Percentiles rank a stretch among this genome's conserved stretches.
phyloP scores from a whole-genome alignment of 2,113 vertebrate genomes.

The Xerus inauris region DNA sequence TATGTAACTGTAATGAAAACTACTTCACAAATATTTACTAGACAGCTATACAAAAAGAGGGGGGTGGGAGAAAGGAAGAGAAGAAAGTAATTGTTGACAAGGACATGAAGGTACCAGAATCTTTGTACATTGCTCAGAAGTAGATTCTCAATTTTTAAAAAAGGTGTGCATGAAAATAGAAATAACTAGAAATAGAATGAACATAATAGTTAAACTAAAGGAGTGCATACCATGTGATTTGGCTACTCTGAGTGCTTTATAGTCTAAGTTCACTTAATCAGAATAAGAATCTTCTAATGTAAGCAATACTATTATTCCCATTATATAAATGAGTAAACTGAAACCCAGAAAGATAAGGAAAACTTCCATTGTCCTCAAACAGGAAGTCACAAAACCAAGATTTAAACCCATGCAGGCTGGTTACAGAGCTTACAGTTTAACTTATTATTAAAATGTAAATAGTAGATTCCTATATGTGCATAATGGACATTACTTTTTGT shows the following conservation, averaged over 20 bases:
- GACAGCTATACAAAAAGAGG: background rate
- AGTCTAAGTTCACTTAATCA: background rate
- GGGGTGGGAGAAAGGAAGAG: too few relatives aligned
- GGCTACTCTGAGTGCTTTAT: background rate
- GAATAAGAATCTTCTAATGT: background rate
- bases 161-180: background rate
- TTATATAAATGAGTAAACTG: background rate
- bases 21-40: background rate
- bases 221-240: background rate
- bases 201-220: background rate
- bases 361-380: background rate
- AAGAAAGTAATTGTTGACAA: background rate
- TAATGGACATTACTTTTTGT: background rate
- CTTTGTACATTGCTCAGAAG: fast-evolving
- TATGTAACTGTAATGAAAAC: background rate
- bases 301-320: background rate
- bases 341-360: background rate
- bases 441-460: background rate
- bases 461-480: background rate
- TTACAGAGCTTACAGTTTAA: background rate
- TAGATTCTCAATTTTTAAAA: background rate
- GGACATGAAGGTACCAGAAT: background rate
- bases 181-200: background rate
- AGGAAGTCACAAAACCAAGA: background rate
- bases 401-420: background rate